These are phyloP conservation scores for Benitochromis conjunctus DNA, from an alignment of 2,113 vertebrate species.

Conservation along the genomic window DNA sequence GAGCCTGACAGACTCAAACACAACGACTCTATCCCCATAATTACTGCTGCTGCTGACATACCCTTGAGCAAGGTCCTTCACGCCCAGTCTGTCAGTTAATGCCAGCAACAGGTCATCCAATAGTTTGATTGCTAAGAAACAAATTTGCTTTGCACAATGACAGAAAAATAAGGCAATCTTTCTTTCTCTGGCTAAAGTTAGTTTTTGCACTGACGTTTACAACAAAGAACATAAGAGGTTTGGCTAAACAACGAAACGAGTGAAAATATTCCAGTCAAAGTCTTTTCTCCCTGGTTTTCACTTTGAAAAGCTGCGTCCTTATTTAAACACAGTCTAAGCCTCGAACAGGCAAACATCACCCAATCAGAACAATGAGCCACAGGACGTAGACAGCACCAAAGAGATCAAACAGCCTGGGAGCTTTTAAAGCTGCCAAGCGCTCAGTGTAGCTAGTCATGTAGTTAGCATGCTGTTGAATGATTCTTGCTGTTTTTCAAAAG, in stretches of 20 bases:
- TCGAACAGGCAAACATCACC: neutral
- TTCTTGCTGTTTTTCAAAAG: neutral
- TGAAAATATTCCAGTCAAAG: neutral
- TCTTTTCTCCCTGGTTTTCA: neutral
- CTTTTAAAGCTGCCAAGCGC: neutral
- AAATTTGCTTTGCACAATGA: neutral
- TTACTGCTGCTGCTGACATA: slow-evolving; percentile 11
- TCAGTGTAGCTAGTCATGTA: neutral
- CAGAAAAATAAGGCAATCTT: no score
- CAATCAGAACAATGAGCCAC: neutral
- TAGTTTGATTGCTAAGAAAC: neutral
- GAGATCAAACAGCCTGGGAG: neutral
- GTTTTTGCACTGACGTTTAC: neutral
- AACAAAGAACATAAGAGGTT: neutral
- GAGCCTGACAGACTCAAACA: neutral
- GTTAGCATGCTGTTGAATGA: neutral
- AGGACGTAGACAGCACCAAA: neutral
- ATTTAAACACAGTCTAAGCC: neutral
- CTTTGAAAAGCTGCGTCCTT: neutral
- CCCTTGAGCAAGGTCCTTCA: slow-evolving; percentile 15
- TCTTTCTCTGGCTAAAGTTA: neutral
- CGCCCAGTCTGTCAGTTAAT: neutral
- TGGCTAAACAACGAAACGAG: neutral
- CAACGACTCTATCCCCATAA: neutral
- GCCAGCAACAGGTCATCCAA: neutral